Conservation (phyloP, 2,797 vertebrate species). For the Aselliscus stoliczkanus region DNA sequence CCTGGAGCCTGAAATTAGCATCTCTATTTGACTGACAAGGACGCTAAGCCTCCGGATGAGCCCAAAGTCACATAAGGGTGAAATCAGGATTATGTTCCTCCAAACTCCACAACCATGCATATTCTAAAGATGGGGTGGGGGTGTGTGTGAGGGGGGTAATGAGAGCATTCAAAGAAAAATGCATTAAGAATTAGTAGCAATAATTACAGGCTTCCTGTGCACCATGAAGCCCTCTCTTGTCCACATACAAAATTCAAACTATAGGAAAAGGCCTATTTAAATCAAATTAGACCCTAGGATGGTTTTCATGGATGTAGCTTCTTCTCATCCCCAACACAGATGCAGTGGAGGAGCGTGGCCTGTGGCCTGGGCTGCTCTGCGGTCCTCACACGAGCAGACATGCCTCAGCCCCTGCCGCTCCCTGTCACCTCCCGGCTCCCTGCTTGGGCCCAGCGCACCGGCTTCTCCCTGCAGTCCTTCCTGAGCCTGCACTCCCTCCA, state of each 20-base stretch:
- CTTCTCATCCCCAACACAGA: rapidly evolving
- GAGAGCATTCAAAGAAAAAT: not conserved
- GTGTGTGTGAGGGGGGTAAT: too few relatives aligned
- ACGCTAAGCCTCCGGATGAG: rapidly evolving
- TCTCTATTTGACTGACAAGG: not conserved
- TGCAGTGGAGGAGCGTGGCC: not conserved
- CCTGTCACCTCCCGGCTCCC: rapidly evolving
- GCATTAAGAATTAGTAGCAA: not conserved
- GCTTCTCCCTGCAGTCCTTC: not conserved
- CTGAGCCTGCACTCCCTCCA: not conserved
- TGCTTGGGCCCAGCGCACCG: too few relatives aligned
- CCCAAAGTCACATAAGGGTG: not conserved
- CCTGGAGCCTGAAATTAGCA: rapidly evolving
- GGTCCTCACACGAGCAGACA: too few relatives aligned
- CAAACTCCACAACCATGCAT: not conserved
- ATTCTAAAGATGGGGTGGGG: too few relatives aligned
- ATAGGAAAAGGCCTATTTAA: not conserved
- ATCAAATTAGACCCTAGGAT: too few relatives aligned
- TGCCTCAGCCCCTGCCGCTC: rapidly evolving
- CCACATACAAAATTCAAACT: not conserved
- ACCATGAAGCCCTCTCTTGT: not conserved
- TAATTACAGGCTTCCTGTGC: not conserved
- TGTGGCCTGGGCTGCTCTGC: rapidly evolving
- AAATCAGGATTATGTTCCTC: not conserved
- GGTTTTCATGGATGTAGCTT: rapidly evolving